These are phyloP conservation scores for Harlomillsia oculata DNA, from an alignment of 1,140 invertebrate species.

Conservation along the genomic window DNA sequence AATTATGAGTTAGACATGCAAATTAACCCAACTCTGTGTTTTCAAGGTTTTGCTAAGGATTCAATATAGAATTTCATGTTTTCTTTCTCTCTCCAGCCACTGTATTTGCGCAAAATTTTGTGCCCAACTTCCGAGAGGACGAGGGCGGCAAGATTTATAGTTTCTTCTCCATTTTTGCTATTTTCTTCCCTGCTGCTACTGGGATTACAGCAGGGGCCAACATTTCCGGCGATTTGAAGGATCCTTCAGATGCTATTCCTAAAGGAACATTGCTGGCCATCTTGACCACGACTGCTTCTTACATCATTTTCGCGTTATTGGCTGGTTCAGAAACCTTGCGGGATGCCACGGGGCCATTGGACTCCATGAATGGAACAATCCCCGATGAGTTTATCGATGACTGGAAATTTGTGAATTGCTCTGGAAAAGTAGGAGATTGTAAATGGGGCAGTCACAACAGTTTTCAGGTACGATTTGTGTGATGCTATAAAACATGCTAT, in stretches of 20 bases:
- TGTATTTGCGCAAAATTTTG: constrained; percentile 43
- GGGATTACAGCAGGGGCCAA: constrained; percentile 50
- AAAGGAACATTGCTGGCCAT: constrained; percentile 83
- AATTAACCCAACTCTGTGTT: no score
- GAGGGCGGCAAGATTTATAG: constrained; percentile 34
- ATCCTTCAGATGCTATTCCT: constrained; percentile 79
- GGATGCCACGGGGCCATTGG: constrained; percentile 61
- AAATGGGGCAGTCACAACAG: constrained; percentile 70
- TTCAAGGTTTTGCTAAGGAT: neutral
- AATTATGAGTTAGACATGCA: no score
- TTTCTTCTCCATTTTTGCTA: constrained; percentile 53
- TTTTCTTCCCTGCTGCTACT: constrained; percentile 38
- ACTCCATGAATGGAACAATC: constrained; percentile 42
- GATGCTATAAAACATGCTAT: no score
- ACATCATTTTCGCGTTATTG: constrained; percentile 69
- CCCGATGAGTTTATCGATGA: constrained; percentile 9
- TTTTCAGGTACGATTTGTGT: constrained; percentile 72
- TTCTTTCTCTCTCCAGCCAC: constrained; percentile 32
- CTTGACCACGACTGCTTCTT: constrained; percentile 68
- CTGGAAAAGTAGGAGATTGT: constrained; percentile 45
- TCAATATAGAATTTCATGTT: constrained; percentile 1
- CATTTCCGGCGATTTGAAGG: constrained; percentile 88
- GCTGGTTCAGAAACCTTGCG: constrained; percentile 61
- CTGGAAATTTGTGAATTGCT: constrained; percentile 28
- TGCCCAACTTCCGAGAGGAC: constrained; percentile 40